Conservation (phyloP, 2,888 invertebrate genomes). For the Leptinotarsa juncta region DNA sequence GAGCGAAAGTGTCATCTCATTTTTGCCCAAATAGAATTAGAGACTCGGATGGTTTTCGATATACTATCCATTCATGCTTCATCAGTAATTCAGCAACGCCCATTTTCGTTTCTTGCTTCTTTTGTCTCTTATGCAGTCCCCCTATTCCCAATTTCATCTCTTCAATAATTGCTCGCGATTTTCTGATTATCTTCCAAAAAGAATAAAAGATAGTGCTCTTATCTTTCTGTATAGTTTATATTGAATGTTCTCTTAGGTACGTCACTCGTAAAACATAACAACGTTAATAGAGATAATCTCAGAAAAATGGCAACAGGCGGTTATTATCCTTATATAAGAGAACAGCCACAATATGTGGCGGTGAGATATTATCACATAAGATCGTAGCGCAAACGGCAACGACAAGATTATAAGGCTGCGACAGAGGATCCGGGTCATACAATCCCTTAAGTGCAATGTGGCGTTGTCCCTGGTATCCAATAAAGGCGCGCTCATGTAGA, state of each 20-base stretch:
- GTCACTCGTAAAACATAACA: not conserved
- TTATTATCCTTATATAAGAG: not conserved
- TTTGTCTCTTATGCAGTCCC: too few relatives aligned
- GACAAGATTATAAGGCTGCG: conserved; percentile 27
- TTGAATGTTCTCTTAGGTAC: not conserved
- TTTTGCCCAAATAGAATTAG: too few relatives aligned
- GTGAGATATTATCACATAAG: conserved; percentile 27
- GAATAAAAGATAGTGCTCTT: too few relatives aligned
- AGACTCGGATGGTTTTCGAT: too few relatives aligned
- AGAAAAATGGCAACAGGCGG: conserved; percentile 19
- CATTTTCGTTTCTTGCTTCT: too few relatives aligned
- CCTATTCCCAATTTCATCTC: too few relatives aligned
- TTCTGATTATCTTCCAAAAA: too few relatives aligned
- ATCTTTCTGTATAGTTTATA: not conserved
- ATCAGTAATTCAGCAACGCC: too few relatives aligned
- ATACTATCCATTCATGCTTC: too few relatives aligned
- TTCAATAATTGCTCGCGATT: too few relatives aligned
- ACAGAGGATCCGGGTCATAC: conserved; percentile 25
- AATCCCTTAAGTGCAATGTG: conserved; percentile 28
- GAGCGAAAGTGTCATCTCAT: too few relatives aligned
- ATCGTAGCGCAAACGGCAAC: conserved; percentile 22
- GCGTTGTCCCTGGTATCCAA: conserved; percentile 26
- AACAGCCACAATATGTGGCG: conserved; percentile 21
- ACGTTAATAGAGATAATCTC: conserved; percentile 20
- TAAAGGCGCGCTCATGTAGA: conserved; percentile 29